Evolutionary conservation across 2,113 vertebrate species (phyloP).

Genomic region (Ptilonorhynchus violaceus): DNA sequence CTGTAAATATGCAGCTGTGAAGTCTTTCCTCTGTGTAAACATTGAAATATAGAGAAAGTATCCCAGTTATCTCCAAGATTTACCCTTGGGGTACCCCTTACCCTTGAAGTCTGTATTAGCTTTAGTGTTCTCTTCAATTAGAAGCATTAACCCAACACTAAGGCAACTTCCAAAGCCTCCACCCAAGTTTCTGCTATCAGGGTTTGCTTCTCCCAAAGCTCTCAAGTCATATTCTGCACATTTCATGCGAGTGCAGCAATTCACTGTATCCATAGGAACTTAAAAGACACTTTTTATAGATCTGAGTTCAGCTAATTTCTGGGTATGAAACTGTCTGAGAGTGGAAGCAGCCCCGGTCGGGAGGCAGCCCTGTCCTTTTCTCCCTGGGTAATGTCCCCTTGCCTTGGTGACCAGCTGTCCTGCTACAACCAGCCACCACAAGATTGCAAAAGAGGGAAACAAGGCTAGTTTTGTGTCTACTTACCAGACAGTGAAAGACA

Average conservation of each 20-base stretch:
- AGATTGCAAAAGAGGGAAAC: not conserved
- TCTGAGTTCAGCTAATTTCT: not conserved
- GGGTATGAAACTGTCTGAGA: not conserved
- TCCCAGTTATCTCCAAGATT: not conserved
- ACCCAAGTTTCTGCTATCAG: not conserved
- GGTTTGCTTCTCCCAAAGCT: not conserved
- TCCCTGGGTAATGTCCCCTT: not conserved
- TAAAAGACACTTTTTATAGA: not conserved
- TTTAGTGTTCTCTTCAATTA: not conserved
- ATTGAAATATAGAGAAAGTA: not conserved
- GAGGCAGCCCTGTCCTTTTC: not conserved
- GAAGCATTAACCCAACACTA: not conserved
- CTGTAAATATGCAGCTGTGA: not conserved
- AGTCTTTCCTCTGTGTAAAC: slow-evolving; percentile 7
- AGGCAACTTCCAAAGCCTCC: not conserved
- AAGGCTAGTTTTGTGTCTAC: not conserved
- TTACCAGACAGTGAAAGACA: not conserved
- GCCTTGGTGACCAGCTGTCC: not conserved
- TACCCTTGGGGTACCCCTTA: not conserved
- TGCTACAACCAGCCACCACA: not conserved
- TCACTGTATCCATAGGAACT: not conserved
- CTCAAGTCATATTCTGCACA: not conserved
- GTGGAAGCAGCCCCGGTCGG: not conserved
- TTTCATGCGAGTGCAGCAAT: not conserved
- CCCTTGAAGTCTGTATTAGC: not conserved